phyloP scores from a whole-genome alignment of 2,888 invertebrate species.

The Nymphalis urticae region DNA sequence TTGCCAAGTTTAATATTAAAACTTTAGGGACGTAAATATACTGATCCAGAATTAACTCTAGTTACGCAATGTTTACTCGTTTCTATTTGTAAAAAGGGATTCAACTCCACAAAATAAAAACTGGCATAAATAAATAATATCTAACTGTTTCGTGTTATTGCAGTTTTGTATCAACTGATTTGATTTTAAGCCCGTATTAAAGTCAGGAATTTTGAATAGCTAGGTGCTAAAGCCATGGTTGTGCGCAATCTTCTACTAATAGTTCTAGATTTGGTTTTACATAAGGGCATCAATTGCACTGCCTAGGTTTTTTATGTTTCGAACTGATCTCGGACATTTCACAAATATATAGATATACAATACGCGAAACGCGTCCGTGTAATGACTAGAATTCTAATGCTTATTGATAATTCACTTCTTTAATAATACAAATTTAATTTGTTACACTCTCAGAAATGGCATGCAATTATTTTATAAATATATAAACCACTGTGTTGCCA shows the following conservation, averaged over 20 bases:
- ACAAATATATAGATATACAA: too few relatives aligned
- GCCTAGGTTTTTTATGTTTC: not conserved
- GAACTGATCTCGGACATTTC: not conserved
- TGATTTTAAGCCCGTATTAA: not conserved
- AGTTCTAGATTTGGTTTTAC: not conserved
- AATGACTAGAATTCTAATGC: too few relatives aligned
- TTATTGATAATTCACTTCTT: too few relatives aligned
- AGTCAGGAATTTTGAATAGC: constrained; percentile 14
- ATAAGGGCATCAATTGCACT: not conserved
- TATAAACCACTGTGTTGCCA: constrained; percentile 48
- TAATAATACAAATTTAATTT: not conserved
- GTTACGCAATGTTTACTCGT: too few relatives aligned
- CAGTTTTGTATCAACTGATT: not conserved
- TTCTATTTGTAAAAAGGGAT: too few relatives aligned
- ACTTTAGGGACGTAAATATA: too few relatives aligned
- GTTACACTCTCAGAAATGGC: constrained; percentile 31
- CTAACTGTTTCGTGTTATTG: not conserved
- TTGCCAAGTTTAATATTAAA: too few relatives aligned
- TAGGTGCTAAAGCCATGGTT: constrained; percentile 35
- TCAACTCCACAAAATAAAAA: too few relatives aligned
- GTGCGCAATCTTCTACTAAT: constrained; percentile 19
- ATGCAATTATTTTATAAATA: constrained; percentile 45
- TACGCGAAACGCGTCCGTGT: too few relatives aligned
- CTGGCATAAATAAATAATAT: too few relatives aligned
- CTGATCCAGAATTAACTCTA: too few relatives aligned